Base-by-base conservation (phyloP, 2,113 vertebrate species). In the Apistogramma diplotaenia region DNA sequence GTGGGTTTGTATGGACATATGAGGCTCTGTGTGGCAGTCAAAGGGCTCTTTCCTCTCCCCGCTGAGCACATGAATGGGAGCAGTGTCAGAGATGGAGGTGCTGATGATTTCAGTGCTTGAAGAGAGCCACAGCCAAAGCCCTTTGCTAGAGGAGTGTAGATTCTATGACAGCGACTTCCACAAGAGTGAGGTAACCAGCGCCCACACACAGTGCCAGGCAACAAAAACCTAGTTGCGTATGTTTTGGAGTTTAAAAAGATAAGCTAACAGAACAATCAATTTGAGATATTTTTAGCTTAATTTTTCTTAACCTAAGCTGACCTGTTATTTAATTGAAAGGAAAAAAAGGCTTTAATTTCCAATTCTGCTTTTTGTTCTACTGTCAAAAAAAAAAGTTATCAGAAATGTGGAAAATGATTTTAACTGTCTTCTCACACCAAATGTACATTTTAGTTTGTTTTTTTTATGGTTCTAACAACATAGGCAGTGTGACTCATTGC, bases 181-280 rank as follows among this genome's bases (percentile, higher is more conserved):
- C 90, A 93, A 95, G 89, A 94, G 89, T 31, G 94, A 95, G 95
- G 95, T 95, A 95, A 93, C 83, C 31, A 37, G 79, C 46, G 76
- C 74, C 67, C 85, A 72, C 87, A 80, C 82, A 33, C 75, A 55
- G 51, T 33, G 65, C 78, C 35, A 78, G 78, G 76, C 58, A 85
- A 80, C 78, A 53, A 71, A 85, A 89, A 70, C 13, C 76, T 60
- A 29, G 53, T 79, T 75, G 21, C 37, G 46, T 35, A 37, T 54
- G 35, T 65, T 74, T 49, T 29, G 16, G 53, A 56, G 13, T 75
- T 78, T 59, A 54, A 23, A 71, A 57, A 19, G 65, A 59, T 23
- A 15, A 53, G 53, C 54, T 43, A 59, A 65, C 6, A 21, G 43
- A 57, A 19, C 27, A n/a, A 60, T 78, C 29, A 10, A 15, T 53